Base-by-base conservation (phyloP, 2,888 invertebrate species). In the Lomographa bimaculata region DNA sequence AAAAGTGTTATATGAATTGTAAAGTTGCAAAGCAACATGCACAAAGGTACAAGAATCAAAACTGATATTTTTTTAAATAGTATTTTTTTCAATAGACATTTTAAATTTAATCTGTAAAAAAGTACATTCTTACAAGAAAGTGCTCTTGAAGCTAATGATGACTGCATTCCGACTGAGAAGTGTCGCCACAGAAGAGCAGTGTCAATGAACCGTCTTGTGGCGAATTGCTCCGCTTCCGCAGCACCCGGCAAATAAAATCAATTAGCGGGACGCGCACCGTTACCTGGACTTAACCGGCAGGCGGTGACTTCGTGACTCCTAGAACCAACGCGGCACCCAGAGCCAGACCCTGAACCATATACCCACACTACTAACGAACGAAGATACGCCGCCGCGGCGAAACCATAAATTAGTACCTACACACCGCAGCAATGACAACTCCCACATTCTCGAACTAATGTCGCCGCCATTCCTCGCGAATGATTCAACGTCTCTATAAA, bases 151-250 rank as follows among this genome's bases (percentile, higher is more conserved):
- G 60, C 57, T 68, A 69, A 66, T 68, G 58, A 61, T 69, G 55
- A 59, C 74, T 71, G 76, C 79, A 80, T 80, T 79, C 80, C 79
- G 57, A 56, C 60, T 64, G 64, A 63, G 66, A 60, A 65, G 64
- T 67, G 66, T 65, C 65, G 65, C 56, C 61, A 51, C 60, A 59
- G 71, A 62, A 64, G 57, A 62, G 61, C 44, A 64, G 77, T 78
- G 84, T 84, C 83, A 72, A 74, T 82, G 85, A 85, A 83, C 85
- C 66, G 64, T 60, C 70, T 65, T 69, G 71, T 72, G 57, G 71
- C 73, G 70, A 78, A 79, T 71, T 69, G 71, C 68, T 60, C 66
- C 58, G 75, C 69, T 80, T 79, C 78, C 76, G 78, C 65, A 71
- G 59, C 65, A 69, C 65, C 60, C 63, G 51, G 69, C 65, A 74